Evolutionary conservation across 2,113 vertebrate genomes (phyloP), one percentile per base, ranked within the genome.

Genomic region (Noctilio leporinus): DNA sequence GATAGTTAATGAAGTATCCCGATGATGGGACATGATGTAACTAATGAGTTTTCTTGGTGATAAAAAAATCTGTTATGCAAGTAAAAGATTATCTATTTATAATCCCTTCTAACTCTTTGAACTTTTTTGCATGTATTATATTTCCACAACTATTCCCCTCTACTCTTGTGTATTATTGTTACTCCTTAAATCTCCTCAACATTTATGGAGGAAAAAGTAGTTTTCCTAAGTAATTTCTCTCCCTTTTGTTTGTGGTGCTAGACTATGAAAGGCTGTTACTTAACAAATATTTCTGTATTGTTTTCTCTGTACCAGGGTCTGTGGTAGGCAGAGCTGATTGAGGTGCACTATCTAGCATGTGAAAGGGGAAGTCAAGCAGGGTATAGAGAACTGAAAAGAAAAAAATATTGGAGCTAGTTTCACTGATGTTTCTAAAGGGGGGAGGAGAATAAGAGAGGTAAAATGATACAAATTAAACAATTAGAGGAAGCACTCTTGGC

Each of bases 21-120:
- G 86, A 92, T 26, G 94, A 77, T 82, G 62, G 75, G 67, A 12
- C 17, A 53, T 49, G 47, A 55, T 80, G 20, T 72, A 80, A 91
- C 82, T 77, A 94, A 94, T 94, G 83, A 91, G 14, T 75, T 83
- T 86, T 88, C 49, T 43, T 67, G 73, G 30, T 57, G 64, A 83
- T 59, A 87, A 92, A 81, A n/a, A 69, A 75, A 82, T 93, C 16
- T 89, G 51, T 47, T 80, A 10, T 89, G 10, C 10, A 86, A 47
- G 43, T 33, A 78, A 93, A 94, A 83, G 77, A 57, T 80, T 57
- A 24, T 33, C 49, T 86, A 35, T 77, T 81, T 86, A 82, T 45
- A 75, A 73, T 17, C 10, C 26, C 35, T 15, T 86, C 26, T 55
- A 77, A 69, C n/a, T 82, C 75, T 75, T 51, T n/a, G 88, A 59